phyloP scores from a whole-genome alignment of 1,140 invertebrate genomes.

The Caerostris extrusa region DNA sequence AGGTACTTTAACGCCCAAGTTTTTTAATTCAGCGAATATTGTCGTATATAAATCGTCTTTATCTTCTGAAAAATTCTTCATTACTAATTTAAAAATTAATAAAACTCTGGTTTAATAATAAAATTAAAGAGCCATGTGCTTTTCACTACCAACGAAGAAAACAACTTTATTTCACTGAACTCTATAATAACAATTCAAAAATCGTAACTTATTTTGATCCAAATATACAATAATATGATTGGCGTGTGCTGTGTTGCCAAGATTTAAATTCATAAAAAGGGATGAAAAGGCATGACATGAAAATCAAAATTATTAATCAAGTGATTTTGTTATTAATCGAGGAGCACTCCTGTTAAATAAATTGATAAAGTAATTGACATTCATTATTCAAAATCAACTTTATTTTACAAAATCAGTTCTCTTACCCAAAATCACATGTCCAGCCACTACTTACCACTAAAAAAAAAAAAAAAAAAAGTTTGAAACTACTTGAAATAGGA shows the following conservation, averaged over 20 bases:
- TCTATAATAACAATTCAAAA: conserved; percentile 27
- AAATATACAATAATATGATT: background rate
- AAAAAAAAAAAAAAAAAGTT: too few relatives aligned
- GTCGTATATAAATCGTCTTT: conserved; percentile 50
- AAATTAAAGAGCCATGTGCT: background rate
- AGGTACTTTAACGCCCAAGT: conserved; percentile 71
- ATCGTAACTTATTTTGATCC: background rate
- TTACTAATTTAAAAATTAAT: background rate
- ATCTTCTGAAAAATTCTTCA: background rate
- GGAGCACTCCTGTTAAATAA: too few relatives aligned
- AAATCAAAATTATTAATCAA: background rate
- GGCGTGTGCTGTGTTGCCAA: background rate
- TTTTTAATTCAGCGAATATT: conserved; percentile 61
- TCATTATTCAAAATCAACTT: too few relatives aligned
- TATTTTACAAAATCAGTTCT: too few relatives aligned
- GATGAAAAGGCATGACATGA: too few relatives aligned
- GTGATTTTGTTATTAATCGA: background rate
- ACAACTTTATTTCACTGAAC: background rate
- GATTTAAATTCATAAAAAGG: background rate
- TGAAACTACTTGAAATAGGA: too few relatives aligned
- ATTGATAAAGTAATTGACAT: too few relatives aligned
- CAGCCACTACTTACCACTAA: too few relatives aligned
- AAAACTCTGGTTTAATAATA: background rate
- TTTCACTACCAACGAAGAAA: background rate
- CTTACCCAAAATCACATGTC: too few relatives aligned